Percentiles rank a stretch among this genome's conserved stretches.
Conservation (phyloP, 2,797 vertebrate species). For the Carcharodon carcharias region DNA sequence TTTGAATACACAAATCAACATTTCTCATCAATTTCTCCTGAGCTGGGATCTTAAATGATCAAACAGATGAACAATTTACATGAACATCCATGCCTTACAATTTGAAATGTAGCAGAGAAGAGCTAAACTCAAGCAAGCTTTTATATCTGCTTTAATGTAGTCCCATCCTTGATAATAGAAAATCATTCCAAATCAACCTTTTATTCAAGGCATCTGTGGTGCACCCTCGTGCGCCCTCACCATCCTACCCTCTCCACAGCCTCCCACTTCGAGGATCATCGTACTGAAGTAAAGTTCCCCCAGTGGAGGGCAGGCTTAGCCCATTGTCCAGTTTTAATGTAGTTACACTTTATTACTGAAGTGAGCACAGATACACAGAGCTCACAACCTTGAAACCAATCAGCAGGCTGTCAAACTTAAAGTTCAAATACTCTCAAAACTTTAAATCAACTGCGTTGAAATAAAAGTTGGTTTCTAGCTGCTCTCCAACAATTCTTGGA, state of each 20-base stretch:
- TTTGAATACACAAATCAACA: not conserved
- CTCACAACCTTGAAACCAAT: not conserved
- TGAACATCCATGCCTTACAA: not conserved
- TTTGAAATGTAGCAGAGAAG: not conserved
- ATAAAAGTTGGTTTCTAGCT: not conserved
- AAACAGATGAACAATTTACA: not conserved
- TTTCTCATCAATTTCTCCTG: not conserved
- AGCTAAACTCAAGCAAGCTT: not conserved
- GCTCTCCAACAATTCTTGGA: not conserved
- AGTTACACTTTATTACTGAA: not conserved
- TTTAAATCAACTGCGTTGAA: not conserved
- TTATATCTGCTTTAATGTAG: not conserved
- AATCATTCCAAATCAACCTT: not conserved
- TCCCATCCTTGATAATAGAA: not conserved
- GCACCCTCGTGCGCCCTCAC: not conserved
- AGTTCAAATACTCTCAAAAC: not conserved
- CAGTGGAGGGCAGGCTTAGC: not conserved
- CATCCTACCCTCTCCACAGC: not conserved
- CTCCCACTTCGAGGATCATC: not conserved
- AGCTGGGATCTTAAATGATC: not conserved
- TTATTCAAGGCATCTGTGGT: not conserved
- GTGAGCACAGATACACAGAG: not conserved
- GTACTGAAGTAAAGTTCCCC: not conserved
- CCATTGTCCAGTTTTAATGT: not conserved
- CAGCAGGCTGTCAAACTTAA: not conserved